Evolutionary conservation across 2,797 vertebrate species (phyloP), one percentile per base, ranked within the genome.

Genomic region (Heteromormyrus szaboi): DNA sequence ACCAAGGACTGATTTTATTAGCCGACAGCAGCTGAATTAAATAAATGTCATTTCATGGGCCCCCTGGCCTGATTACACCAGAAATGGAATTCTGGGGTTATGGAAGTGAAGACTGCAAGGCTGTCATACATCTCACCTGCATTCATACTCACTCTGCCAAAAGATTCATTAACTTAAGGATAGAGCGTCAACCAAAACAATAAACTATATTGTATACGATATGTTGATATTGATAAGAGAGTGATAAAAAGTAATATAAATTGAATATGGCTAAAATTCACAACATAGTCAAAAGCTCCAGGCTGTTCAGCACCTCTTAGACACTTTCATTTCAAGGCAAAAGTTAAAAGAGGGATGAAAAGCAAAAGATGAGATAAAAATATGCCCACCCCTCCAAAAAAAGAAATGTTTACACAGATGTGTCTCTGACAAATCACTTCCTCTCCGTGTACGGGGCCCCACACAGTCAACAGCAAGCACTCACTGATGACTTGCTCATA

Each of bases 41-140:
- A 88, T 90, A 88, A 85, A 86, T 90, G 87, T 91, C 90, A 72
- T 93, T 93, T 93, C 92, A 93, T 91, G 89, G 91, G 87, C 90
- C 93, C 92, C 92, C 91, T 90, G 91, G 79, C 83, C 89, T 93
- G 93, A 94, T 92, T 92, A 92, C 93, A 93, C 93, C 91, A 94
- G 83, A 87, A 68, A 50, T 90, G 90, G 89, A 91, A 90, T 90
- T 92, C 90, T 59, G 51, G 87, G 91, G 91, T 93, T 90, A 90
- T 53, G 51, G 83, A 90, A 88, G 88, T 92, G 90, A 91, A 87
- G 91, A 93, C 90, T 92, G 93, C 90, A 91, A 90, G 90, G 89
- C 76, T 89, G 90, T 89, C 92, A 90, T 94, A 92, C 92, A 92
- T 91, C 88, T 83, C 91, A 85, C 22, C 76, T 87, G 85, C 84